These are phyloP conservation scores for Chamaea fasciata DNA, from an alignment of 2,113 vertebrate species.

Conservation along the genomic window DNA sequence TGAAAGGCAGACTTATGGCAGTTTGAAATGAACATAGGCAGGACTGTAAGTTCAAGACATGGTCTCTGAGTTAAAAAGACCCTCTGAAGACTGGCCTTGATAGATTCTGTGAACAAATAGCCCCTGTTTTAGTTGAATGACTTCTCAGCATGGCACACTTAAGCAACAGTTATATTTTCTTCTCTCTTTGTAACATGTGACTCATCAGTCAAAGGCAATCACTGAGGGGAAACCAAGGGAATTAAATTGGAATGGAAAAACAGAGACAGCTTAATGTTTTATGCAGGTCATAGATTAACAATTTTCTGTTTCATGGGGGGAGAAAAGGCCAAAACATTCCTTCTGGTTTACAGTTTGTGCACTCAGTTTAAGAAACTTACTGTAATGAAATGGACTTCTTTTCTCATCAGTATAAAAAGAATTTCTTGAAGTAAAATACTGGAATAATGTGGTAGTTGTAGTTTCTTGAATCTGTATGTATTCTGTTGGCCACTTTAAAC, in stretches of 20 bases:
- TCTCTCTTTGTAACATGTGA: slow-evolving; percentile 59
- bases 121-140: slow-evolving; percentile 52
- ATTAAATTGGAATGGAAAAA: slow-evolving; percentile 52
- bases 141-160: slow-evolving; percentile 41
- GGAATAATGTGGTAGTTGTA: background rate
- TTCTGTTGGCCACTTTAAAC: background rate
- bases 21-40: background rate
- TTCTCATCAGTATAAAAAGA: background rate
- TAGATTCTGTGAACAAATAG: slow-evolving; percentile 35
- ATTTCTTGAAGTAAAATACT: background rate
- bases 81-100: background rate
- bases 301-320: background rate
- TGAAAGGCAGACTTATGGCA: background rate
- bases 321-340: slow-evolving; percentile 30
- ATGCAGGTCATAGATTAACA: slow-evolving; percentile 61
- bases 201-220: slow-evolving; percentile 53
- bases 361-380: background rate
- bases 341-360: background rate
- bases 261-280: slow-evolving; percentile 58
- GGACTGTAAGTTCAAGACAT: background rate
- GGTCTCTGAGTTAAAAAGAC: slow-evolving; percentile 1
- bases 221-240: slow-evolving; percentile 57
- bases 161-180: slow-evolving; percentile 33
- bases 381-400: background rate
- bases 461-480: background rate